Evolutionary conservation across 2,888 invertebrate species (phyloP).

Genomic region (Drosophila conformis): DNA sequence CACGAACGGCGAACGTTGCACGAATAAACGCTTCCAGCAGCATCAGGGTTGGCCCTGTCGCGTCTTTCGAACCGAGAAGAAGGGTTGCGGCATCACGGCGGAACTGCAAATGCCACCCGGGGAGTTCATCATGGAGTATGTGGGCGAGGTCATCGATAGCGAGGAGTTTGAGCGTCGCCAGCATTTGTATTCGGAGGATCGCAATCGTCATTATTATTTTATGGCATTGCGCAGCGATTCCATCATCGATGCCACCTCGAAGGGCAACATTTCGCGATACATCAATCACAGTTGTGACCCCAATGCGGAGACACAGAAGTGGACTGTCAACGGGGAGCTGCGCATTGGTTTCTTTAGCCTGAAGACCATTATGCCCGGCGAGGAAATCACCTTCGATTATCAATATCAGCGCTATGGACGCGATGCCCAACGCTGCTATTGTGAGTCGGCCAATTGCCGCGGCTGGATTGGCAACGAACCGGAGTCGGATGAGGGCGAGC

Average conservation of each 20-base stretch:
- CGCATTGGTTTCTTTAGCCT: slow-evolving; percentile 98
- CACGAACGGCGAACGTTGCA: slow-evolving; percentile 95
- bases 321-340: slow-evolving; percentile 96
- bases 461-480: slow-evolving; percentile 98
- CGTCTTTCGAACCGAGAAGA: slow-evolving; percentile 95
- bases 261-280: slow-evolving; percentile 98
- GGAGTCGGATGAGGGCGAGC: slow-evolving; percentile 88
- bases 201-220: slow-evolving; percentile 97
- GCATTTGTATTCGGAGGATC: slow-evolving; percentile 94
- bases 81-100: slow-evolving; percentile 96
- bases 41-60: slow-evolving; percentile 93
- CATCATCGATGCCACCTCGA: slow-evolving; percentile 97
- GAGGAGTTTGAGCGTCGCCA: slow-evolving; percentile 95
- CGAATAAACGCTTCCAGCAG: slow-evolving; percentile 97
- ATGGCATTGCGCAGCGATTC: slow-evolving; percentile 98
- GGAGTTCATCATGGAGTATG: slow-evolving; percentile 98
- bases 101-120: slow-evolving; percentile 86
- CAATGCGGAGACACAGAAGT: slow-evolving; percentile 99
- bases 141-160: slow-evolving; percentile 98
- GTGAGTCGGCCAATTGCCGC: slow-evolving; percentile 94
- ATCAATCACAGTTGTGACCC: slow-evolving; percentile 99
- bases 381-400: slow-evolving; percentile 99
- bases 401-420: slow-evolving; percentile 98
- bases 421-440: slow-evolving; percentile 98
- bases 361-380: slow-evolving; percentile 92